These are phyloP conservation scores for Stigmatopora argus DNA, from an alignment of 2,113 vertebrate species.

Conservation along the genomic window DNA sequence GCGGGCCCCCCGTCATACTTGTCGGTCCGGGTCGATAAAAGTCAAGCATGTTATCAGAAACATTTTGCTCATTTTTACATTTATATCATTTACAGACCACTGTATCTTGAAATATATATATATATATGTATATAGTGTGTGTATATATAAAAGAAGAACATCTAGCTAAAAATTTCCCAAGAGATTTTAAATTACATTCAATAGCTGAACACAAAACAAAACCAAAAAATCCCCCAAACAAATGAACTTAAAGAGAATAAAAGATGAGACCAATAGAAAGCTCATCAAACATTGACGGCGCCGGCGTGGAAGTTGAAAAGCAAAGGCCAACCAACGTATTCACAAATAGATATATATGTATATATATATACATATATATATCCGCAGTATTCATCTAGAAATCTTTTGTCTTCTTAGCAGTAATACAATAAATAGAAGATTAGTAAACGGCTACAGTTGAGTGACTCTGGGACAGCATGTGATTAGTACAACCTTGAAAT, in stretches of 20 bases:
- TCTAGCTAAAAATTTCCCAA: constrained; percentile 67
- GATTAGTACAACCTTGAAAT: constrained; percentile 73
- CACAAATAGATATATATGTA: constrained; percentile 69
- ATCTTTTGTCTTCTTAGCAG: constrained; percentile 64
- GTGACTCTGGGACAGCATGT: constrained; percentile 70
- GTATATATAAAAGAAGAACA: constrained; percentile 65
- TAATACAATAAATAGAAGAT: constrained; percentile 76
- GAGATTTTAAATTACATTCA: constrained; percentile 70
- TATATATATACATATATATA: no score
- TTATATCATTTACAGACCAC: constrained; percentile 66
- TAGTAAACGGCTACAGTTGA: constrained; percentile 73
- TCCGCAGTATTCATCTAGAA: constrained; percentile 63
- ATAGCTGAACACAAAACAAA: constrained; percentile 65
- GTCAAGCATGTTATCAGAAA: constrained; percentile 66
- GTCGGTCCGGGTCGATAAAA: constrained; percentile 40
- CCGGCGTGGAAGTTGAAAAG: constrained; percentile 56
- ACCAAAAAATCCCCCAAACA: constrained; percentile 8
- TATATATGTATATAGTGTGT: constrained; percentile 9
- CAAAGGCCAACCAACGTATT: constrained; percentile 62
- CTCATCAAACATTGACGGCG: constrained; percentile 59
- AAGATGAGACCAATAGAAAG: constrained; percentile 63
- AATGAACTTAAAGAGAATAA: constrained; percentile 52
- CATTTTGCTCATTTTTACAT: constrained; percentile 59
- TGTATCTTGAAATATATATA: constrained; percentile 53
- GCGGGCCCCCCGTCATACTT: constrained; percentile 5